These are phyloP conservation scores for Gila robusta DNA, from an alignment of 2,797 vertebrate species.

Conservation along the genomic window DNA sequence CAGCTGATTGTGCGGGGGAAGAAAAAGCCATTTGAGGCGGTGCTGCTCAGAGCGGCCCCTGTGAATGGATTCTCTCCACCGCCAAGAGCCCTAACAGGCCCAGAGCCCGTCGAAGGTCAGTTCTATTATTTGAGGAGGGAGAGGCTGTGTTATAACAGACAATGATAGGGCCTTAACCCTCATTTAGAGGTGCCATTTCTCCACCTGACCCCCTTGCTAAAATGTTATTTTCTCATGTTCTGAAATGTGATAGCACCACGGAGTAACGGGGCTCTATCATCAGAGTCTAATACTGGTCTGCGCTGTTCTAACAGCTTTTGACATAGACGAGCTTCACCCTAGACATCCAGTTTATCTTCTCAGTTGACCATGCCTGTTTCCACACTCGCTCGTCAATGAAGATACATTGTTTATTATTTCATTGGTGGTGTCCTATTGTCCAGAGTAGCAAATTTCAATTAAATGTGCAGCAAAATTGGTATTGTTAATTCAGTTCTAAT, in stretches of 20 bases:
- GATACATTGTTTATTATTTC: slow-evolving; percentile 77
- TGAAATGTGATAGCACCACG: slow-evolving; percentile 81
- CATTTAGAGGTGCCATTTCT: slow-evolving; percentile 85
- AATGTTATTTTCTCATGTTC: slow-evolving; percentile 83
- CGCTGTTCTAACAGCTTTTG: slow-evolving; percentile 66
- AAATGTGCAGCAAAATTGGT: neutral
- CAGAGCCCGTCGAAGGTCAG: slow-evolving; percentile 85
- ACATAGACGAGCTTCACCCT: slow-evolving; percentile 69
- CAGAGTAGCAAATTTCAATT: slow-evolving; percentile 15
- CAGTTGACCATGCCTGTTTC: slow-evolving; percentile 65
- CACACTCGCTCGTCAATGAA: slow-evolving; percentile 79
- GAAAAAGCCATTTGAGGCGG: slow-evolving; percentile 86
- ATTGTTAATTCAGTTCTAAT: neutral
- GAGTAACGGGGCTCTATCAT: slow-evolving; percentile 77
- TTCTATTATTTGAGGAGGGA: slow-evolving; percentile 87
- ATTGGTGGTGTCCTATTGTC: slow-evolving; percentile 69
- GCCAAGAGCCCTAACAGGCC: slow-evolving; percentile 85
- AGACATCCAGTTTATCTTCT: slow-evolving; percentile 70
- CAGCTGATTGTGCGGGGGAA: slow-evolving; percentile 88
- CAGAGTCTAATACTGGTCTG: slow-evolving; percentile 77
- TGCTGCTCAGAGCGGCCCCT: slow-evolving; percentile 63
- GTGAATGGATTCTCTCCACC: slow-evolving; percentile 64
- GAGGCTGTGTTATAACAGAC: slow-evolving; percentile 82
- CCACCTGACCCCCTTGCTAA: slow-evolving; percentile 84
- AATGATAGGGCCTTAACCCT: slow-evolving; percentile 88